phyloP scores from a whole-genome alignment of 1,140 invertebrate genomes.

The Nephila pilipes region DNA sequence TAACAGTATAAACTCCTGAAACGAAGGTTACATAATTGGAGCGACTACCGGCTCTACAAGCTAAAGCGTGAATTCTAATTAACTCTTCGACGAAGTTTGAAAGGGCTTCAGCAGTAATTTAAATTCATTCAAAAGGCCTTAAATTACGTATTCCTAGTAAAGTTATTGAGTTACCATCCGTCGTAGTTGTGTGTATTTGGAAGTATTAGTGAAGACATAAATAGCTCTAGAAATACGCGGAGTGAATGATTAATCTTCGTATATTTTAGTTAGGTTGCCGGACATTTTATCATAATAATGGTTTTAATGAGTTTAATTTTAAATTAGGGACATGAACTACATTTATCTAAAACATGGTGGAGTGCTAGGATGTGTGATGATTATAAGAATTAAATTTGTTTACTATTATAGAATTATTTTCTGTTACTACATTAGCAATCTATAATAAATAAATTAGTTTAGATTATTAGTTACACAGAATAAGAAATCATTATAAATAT shows the following conservation, averaged over 20 bases:
- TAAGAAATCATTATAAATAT: too few species aligned
- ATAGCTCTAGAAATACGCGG: not conserved
- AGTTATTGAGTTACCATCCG: conserved; percentile 44
- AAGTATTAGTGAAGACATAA: conserved; percentile 25
- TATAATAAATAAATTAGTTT: too few species aligned
- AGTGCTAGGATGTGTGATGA: not conserved
- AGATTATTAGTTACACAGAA: too few species aligned
- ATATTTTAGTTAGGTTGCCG: not conserved
- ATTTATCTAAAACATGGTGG: not conserved
- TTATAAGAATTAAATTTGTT: not conserved
- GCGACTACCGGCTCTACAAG: not conserved
- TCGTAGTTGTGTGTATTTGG: not conserved
- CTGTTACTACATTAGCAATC: too few species aligned
- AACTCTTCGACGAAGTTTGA: not conserved
- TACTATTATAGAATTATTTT: too few species aligned
- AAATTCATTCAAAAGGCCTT: conserved; percentile 58
- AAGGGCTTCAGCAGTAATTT: conserved; percentile 45
- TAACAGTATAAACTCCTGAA: not conserved
- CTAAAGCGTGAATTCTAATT: conserved; percentile 44
- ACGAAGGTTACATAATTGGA: conserved; percentile 32
- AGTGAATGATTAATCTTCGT: conserved; percentile 2
- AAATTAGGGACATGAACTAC: not conserved
- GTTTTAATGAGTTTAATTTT: not conserved
- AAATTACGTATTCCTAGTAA: conserved; percentile 53
- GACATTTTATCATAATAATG: not conserved